Evolutionary conservation across 1,140 invertebrate species (phyloP).

Genomic region (Apis cerana): DNA sequence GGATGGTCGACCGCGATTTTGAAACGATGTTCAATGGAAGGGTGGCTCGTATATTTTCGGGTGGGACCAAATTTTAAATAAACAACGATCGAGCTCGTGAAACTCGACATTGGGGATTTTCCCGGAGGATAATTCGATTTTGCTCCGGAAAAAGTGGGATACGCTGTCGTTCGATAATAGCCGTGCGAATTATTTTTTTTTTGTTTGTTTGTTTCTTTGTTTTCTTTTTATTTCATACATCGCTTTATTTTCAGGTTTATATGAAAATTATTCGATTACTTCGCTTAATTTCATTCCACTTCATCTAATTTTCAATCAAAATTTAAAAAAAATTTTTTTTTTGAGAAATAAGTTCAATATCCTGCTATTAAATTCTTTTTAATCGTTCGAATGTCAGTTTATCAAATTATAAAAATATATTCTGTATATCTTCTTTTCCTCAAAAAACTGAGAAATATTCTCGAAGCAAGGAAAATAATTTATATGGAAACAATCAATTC

Average conservation of each 20-base stretch:
- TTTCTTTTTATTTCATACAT: conserved; percentile 5
- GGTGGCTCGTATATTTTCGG: not conserved
- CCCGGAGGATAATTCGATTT: conserved; percentile 50
- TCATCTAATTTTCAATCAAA: not conserved
- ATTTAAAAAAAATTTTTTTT: too few species aligned
- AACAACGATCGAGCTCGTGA: conserved; percentile 33
- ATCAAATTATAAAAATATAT: too few species aligned
- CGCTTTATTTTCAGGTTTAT: not conserved
- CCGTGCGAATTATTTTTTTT: conserved; percentile 55
- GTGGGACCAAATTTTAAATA: conserved; percentile 55
- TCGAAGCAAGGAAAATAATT: too few species aligned
- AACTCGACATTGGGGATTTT: conserved; percentile 12
- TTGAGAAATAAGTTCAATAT: not conserved
- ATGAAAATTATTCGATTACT: not conserved
- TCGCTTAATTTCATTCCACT: not conserved
- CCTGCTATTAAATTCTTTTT: not conserved
- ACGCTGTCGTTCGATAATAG: conserved; percentile 46
- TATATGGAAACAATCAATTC: too few species aligned
- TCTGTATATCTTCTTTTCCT: too few species aligned
- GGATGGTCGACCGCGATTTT: not conserved
- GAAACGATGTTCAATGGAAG: not conserved
- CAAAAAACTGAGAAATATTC: too few species aligned
- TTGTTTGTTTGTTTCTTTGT: too few species aligned
- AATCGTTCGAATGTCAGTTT: not conserved
- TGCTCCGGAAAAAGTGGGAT: conserved; percentile 32